A percentile compares a stretch with the other conserved stretches of the same genome.
phyloP scores from a whole-genome alignment of 1,140 invertebrate genomes.

The Pantala flavescens region DNA sequence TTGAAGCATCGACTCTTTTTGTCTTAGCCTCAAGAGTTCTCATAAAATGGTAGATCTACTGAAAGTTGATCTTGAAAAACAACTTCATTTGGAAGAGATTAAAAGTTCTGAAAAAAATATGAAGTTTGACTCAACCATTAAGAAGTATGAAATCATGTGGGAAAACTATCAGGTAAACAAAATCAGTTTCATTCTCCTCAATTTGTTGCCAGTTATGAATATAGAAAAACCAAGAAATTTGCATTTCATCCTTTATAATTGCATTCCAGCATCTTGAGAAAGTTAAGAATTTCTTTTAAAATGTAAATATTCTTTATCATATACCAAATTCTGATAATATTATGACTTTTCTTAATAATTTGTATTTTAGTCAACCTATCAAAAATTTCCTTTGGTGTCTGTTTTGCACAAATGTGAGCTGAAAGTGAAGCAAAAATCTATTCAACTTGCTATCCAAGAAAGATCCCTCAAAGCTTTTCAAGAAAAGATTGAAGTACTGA shows the following conservation, averaged over 20 bases:
- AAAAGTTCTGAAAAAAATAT: not conserved
- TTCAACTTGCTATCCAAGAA: not conserved
- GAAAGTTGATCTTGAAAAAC: not conserved
- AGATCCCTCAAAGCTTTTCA: not conserved
- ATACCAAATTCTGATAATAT: not conserved
- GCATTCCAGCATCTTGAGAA: no score
- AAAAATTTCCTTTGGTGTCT: not conserved
- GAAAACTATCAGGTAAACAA: not conserved
- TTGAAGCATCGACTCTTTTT: no score
- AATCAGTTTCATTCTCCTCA: not conserved
- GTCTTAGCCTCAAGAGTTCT: not conserved
- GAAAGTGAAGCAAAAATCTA: not conserved
- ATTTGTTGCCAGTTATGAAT: no score
- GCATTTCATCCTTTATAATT: no score
- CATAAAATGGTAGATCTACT: not conserved
- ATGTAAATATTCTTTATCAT: not conserved
- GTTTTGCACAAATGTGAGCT: not conserved
- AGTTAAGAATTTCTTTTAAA: no score
- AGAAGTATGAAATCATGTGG: not conserved
- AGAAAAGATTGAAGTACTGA: not conserved
- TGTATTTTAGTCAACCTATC: not conserved
- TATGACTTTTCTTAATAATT: not conserved
- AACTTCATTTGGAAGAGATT: not conserved
- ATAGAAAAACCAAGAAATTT: no score
- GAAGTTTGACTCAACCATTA: not conserved